Evolutionary conservation across 37 sponge, comb jelly and placozoan species (phyloP), one percentile per base, ranked within the genome.

Genomic region (Ephydatia muelleri): DNA sequence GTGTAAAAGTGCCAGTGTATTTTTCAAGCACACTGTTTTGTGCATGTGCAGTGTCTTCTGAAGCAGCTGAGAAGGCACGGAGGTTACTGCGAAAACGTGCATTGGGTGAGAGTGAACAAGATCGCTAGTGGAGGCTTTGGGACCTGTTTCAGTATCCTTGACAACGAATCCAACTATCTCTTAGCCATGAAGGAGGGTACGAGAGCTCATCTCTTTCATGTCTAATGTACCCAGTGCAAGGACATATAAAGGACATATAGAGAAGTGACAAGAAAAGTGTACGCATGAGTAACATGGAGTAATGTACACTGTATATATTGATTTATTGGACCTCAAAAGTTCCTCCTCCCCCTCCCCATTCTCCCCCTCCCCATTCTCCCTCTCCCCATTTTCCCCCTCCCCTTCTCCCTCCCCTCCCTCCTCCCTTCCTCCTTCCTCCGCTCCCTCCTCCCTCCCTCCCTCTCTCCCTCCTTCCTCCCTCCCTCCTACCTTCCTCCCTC

Each of bases 111-210:
- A 25, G 36, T 49, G 68, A 72, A 19, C n/a, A 6, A 72, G 80
- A 26, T 91, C 0, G 91, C 87, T 3, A 30, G 33, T 39, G 91
- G 91, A 48, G 83, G 84, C 1, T 67, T 72, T 38, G 91, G 82
- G 19, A 74, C 75, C 23, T 82, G 87, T 48, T 91, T 47, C 78
- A 65, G 83, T 64, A 83, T 91, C 23, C 11, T 33, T 25, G 91
- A 91, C 68, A 73, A 39, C 3, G 33, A 69, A 11, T 79, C 78
- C 27, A 39, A 71, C 2, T 49, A 71, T 30, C 22, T 49, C 5
- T 74, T 91, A 27, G 86, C 79, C 37, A 39, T 91, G 72, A 91
- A 91, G 70, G 91, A 91, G 83, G 91, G 86, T 13, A 27, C 35
- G 38, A 2, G 43, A 36, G 25, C 6, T 49, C 26, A 36, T 26